phyloP scores from a whole-genome alignment of 2,888 invertebrate genomes.

The Margaritifera margaritifera region DNA sequence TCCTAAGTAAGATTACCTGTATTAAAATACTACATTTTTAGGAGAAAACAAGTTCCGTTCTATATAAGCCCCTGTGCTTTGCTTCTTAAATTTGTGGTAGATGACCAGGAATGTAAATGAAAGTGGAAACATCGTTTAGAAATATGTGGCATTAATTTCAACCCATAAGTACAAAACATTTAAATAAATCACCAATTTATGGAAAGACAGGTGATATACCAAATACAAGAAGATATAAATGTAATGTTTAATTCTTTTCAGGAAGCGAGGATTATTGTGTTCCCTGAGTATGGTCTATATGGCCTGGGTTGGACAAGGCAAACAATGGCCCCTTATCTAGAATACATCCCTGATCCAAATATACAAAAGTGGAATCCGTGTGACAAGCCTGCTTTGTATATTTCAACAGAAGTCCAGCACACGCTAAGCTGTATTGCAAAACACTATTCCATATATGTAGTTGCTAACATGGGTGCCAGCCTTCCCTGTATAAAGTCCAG shows the following conservation, averaged over 20 bases:
- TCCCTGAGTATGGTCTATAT: constrained; percentile 80
- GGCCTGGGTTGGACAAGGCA: constrained; percentile 11
- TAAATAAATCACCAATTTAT: too few species aligned
- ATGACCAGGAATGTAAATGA: too few species aligned
- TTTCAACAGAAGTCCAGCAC: constrained; percentile 8
- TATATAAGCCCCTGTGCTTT: too few species aligned
- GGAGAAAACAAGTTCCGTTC: too few species aligned
- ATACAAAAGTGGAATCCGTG: constrained; percentile 40
- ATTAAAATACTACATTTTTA: too few species aligned
- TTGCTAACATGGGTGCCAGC: constrained; percentile 13
- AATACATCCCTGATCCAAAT: constrained; percentile 14
- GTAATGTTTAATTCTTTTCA: constrained; percentile 65
- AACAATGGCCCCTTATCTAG: constrained; percentile 14
- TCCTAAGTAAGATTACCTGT: too few species aligned
- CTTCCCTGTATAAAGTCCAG: constrained; percentile 1
- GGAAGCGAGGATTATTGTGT: constrained; percentile 83
- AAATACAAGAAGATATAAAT: too few species aligned
- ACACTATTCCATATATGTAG: constrained; percentile 17
- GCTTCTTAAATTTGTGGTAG: too few species aligned
- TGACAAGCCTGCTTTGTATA: constrained; percentile 2
- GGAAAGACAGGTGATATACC: too few species aligned
- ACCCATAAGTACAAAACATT: too few species aligned
- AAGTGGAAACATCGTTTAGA: too few species aligned
- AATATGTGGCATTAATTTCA: too few species aligned
- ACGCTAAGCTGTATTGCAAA: constrained; percentile 17